Evolutionary conservation across 2,888 invertebrate genomes (phyloP), one percentile per base, ranked within the genome.

Genomic region (Plebejus argus): DNA sequence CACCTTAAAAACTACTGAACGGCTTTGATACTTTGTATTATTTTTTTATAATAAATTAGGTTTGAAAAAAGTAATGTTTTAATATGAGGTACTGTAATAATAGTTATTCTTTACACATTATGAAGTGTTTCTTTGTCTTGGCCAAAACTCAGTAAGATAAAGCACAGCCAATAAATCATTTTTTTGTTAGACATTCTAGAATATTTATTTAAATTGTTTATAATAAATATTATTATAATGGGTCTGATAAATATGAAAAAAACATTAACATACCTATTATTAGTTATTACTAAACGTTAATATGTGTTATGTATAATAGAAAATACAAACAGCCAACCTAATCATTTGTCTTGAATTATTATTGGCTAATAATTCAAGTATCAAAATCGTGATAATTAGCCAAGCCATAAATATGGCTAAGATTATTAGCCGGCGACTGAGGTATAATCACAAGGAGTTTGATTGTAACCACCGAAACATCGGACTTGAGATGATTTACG

Each of bases 331-430:
- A 66, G 66, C 4, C 5, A 12, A 66, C 61, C 61, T 66, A 66
- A 66, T 66, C 66, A 33, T 66, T 66, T 66, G 28, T 12, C 6
- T 66, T 66, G 66, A 66, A 66, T 66, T 66, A 66, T 66, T 66
- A 66, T 66, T 66, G 33, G 66, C 66, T 61, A 66, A 66, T 66
- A 66, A 66, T 66, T 66, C 66, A 66, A 90, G 91, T 92, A 93
- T 93, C 93, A 92, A 93, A 92, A 92, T 92, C 91, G 85, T 89
- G 87, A 91, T 93, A 93, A 93, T 93, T 92, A 93, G 92, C 87
- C 82, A 83, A 84, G 91, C 88, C 88, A 93, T 93, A 93, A 93
- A 93, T 93, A 92, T 91, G 83, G 85, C 86, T 87, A 83, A 87
- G 90, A 92, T 92, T 91, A 93, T 92, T 91, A 91, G 89, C 85